phyloP scores from a whole-genome alignment of 1,140 invertebrate species.

The Himalopsyche phryganea region DNA sequence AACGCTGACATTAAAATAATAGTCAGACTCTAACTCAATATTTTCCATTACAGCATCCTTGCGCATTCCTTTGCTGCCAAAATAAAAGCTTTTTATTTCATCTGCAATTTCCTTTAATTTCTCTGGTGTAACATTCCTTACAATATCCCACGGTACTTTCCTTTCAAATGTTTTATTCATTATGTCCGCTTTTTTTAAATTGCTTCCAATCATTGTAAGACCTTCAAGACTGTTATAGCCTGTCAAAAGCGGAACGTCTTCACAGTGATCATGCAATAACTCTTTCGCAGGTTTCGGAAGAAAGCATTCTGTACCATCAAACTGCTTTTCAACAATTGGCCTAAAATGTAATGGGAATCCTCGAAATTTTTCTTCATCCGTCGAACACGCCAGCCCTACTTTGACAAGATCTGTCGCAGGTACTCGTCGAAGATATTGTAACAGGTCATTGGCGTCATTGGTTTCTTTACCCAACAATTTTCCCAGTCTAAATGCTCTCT shows the following conservation, averaged over 20 bases:
- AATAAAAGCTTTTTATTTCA: slow-evolving; percentile 50
- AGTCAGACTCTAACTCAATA: slow-evolving; percentile 44
- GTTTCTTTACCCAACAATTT: slow-evolving; percentile 46
- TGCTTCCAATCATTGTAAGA: slow-evolving; percentile 40
- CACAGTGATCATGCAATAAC: slow-evolving; percentile 42
- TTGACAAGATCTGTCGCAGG: slow-evolving; percentile 42
- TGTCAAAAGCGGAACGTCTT: slow-evolving; percentile 57
- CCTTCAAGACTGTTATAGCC: slow-evolving; percentile 60
- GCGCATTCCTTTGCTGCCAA: slow-evolving; percentile 40
- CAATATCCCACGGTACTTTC: slow-evolving; percentile 43
- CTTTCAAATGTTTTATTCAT: slow-evolving; percentile 40
- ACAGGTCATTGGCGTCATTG: slow-evolving; percentile 41
- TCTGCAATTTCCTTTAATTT: slow-evolving; percentile 40
- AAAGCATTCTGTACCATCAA: slow-evolving; percentile 41
- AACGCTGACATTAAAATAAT: slow-evolving; percentile 44
- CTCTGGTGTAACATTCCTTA: slow-evolving; percentile 31
- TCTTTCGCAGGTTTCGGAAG: slow-evolving; percentile 43
- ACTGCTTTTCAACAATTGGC: slow-evolving; percentile 48
- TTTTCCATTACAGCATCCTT: slow-evolving; percentile 38
- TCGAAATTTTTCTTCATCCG: slow-evolving; percentile 39
- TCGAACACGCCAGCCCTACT: slow-evolving; percentile 37
- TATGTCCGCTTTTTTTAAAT: slow-evolving; percentile 38
- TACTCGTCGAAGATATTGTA: slow-evolving; percentile 47
- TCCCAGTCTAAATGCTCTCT: slow-evolving; percentile 43
- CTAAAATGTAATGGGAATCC: slow-evolving; percentile 46